Evolutionary conservation across 2,888 invertebrate genomes (phyloP), one percentile per base, ranked within the genome.

Genomic region (Cheilosia soror): DNA sequence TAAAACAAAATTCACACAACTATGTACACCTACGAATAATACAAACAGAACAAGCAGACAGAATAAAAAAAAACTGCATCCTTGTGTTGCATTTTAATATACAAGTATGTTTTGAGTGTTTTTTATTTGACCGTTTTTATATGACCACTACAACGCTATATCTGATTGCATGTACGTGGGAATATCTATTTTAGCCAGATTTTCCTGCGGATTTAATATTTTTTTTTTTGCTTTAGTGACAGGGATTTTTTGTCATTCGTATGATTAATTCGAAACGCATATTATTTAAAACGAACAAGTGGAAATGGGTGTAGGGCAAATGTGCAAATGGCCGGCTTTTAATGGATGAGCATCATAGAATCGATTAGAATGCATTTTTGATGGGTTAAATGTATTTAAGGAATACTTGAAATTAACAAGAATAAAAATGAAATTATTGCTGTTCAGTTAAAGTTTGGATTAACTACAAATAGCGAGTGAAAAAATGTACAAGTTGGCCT

Each of bases 251-350:
- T 42, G 29, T 51, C 5, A 5, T 49, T 62, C 29, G 3, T n/a
- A 53, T 72, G 72, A 72, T 72, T 72, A 72, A 72, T 62, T 51
- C 42, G 51, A 53, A 72, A 51, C n/a, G 31, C 42, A 44, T 40
- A 20, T 58, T 60, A 60, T 62, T 72, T 60, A 15, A 62, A 72
- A 51, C 25, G 7, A 72, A 53, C 29, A 62, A 71, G 49, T 71
- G 29, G 31, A 29, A 27, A 29, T 15, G 42, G 11, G 29, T 6
- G 25, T 53, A 72, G 72, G 53, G 72, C 62, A 72, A 31, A 66
- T 63, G 63, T 3, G 11, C 29, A 29, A 7, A 3, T 13, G 33
- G 6, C 25, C 25, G 31, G 47, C 27, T 27, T 57, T 15, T 15
- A 13, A 31, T n/a, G 1, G 6, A 31, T 0, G 15, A n/a, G 9